phyloP scores from a whole-genome alignment of 2,797 vertebrate genomes.

The Tarsius wallacei region DNA sequence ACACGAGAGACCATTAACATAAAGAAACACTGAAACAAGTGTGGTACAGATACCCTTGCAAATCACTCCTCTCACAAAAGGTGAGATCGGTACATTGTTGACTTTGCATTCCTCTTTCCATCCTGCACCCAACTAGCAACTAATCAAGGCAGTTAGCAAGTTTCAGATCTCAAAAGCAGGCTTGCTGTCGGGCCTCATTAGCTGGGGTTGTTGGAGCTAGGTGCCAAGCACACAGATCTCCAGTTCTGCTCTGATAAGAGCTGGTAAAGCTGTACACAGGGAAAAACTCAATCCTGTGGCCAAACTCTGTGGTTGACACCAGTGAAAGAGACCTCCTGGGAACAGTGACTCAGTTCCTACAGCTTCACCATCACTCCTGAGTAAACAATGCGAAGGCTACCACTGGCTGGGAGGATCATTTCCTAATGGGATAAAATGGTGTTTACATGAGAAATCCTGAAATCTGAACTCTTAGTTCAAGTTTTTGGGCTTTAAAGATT shows the following conservation, averaged over 20 bases:
- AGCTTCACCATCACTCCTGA: not conserved
- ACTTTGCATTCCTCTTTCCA: slow-evolving; percentile 14
- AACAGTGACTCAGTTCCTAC: not conserved
- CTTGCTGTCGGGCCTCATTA: not conserved
- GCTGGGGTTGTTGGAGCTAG: not conserved
- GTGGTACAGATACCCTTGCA: not conserved
- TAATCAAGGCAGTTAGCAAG: not conserved
- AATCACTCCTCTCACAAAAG: not conserved
- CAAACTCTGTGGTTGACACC: not conserved
- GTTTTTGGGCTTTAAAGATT: not conserved
- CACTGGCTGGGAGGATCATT: not conserved
- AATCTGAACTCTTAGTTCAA: not conserved
- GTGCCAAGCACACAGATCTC: not conserved
- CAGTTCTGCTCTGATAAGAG: not conserved
- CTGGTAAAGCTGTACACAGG: not conserved
- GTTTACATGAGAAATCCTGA: not conserved
- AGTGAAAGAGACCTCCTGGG: not conserved
- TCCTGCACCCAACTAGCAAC: not conserved
- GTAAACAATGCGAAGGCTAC: not conserved
- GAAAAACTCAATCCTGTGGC: not conserved
- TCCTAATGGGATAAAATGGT: not conserved
- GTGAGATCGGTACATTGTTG: slow-evolving; percentile 4
- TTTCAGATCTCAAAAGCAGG: slow-evolving; percentile 6
- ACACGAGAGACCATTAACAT: not conserved
- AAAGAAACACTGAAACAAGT: not conserved